These are phyloP conservation scores for Rhynchonycteris naso DNA, from an alignment of 2,797 vertebrate genomes.

Conservation along the genomic window DNA sequence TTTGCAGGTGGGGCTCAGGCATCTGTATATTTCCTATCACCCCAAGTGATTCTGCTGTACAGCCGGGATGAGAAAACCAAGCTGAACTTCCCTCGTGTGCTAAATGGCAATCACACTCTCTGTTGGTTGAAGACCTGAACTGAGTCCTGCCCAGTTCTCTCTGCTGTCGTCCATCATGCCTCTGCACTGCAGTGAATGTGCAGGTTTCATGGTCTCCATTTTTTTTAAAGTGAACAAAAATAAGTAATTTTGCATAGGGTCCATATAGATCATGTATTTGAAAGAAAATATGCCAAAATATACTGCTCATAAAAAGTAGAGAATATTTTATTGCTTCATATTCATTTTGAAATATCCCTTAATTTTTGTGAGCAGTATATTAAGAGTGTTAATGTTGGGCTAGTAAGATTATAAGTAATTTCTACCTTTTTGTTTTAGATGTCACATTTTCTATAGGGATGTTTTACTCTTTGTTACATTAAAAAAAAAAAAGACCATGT, in stretches of 20 bases:
- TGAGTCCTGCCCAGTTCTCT: not conserved
- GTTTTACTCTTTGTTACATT: not conserved
- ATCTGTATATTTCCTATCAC: not conserved
- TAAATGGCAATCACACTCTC: not conserved
- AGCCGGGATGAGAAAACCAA: not conserved
- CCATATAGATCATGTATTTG: not conserved
- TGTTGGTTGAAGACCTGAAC: not conserved
- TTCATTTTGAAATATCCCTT: too few species aligned
- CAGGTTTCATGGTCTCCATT: not conserved
- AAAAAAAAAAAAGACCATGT: not conserved
- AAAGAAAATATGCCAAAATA: not conserved
- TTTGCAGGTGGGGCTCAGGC: not conserved
- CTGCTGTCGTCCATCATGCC: accelerated
- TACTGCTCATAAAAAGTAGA: not conserved
- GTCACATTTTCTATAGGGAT: not conserved
- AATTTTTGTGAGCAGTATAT: not conserved
- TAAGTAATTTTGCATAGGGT: not conserved
- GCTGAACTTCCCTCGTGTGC: accelerated
- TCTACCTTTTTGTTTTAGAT: not conserved
- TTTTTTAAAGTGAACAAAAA: slow-evolving; percentile 12
- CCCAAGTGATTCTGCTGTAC: not conserved
- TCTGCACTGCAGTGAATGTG: not conserved
- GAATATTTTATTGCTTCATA: too few species aligned
- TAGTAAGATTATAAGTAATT: not conserved
- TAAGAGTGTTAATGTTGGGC: not conserved